A percentile compares a stretch with the other conserved stretches of the same genome.
phyloP scores from a whole-genome alignment of 2,797 vertebrate genomes.

The Aeoliscus strigatus region DNA sequence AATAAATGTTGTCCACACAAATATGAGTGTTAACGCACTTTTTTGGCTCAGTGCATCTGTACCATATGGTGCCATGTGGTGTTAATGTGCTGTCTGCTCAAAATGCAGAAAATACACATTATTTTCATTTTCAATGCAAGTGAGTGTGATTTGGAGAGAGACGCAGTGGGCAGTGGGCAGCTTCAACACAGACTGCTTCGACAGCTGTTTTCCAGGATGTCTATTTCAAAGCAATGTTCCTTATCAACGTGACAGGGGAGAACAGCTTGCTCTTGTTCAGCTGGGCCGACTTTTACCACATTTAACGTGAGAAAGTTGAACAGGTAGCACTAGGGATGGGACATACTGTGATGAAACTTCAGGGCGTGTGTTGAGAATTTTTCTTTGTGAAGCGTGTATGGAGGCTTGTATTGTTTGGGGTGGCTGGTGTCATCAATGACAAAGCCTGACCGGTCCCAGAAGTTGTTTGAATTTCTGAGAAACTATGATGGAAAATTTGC shows the following conservation, averaged over 20 bases:
- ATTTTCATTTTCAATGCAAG: constrained; percentile 34
- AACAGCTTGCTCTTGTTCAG: constrained; percentile 51
- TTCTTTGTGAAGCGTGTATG: no score
- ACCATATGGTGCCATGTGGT: constrained; percentile 72
- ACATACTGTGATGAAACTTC: no score
- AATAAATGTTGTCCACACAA: constrained; percentile 39
- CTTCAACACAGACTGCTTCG: constrained; percentile 41
- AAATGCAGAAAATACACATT: constrained; percentile 58
- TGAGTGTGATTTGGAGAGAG: no score
- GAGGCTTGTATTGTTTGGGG: no score
- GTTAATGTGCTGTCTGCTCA: constrained; percentile 57
- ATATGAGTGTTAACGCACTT: constrained; percentile 50
- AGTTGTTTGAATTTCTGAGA: no score
- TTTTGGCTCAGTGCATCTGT: constrained; percentile 35
- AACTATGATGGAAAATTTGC: no score
- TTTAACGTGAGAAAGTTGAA: no score
- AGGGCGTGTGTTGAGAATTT: no score
- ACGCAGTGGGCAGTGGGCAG: constrained; percentile 31
- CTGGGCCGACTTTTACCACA: constrained; percentile 17
- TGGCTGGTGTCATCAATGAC: no score
- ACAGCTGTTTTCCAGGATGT: constrained; percentile 63
- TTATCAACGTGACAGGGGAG: constrained; percentile 60
- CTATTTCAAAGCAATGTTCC: constrained; percentile 52
- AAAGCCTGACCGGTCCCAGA: no score
- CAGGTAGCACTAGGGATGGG: no score